Conservation (phyloP, 2,888 invertebrate species). For the Polymixis flavicincta region DNA sequence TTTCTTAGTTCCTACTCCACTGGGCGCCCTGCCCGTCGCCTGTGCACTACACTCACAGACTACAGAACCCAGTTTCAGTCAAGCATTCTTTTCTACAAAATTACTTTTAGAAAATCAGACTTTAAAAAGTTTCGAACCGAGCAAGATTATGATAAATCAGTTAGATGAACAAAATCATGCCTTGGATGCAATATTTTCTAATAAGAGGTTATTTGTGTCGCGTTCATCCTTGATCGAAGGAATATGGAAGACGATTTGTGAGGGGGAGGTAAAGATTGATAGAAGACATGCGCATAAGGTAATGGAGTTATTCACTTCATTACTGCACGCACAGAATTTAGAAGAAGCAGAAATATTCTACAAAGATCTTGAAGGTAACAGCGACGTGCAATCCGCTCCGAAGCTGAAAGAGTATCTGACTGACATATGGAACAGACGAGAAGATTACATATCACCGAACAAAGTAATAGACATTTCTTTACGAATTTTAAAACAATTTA, state of each 20-base stretch:
- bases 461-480: slow-evolving; percentile 45
- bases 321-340: slow-evolving; percentile 34
- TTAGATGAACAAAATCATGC: slow-evolving; percentile 59
- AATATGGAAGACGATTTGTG: slow-evolving; percentile 56
- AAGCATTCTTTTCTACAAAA: slow-evolving; percentile 66
- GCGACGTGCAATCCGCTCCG: slow-evolving; percentile 6
- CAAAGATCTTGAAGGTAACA: slow-evolving; percentile 25
- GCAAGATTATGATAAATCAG: slow-evolving; percentile 63
- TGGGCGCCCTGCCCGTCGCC: slow-evolving; percentile 72
- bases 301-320: slow-evolving; percentile 47
- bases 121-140: slow-evolving; percentile 65
- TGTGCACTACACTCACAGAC: slow-evolving; percentile 66
- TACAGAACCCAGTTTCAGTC: slow-evolving; percentile 59
- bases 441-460: slow-evolving; percentile 33
- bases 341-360: slow-evolving; percentile 36
- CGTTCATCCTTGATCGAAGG: slow-evolving; percentile 42
- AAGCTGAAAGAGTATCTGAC: slow-evolving; percentile 43
- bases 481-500: slow-evolving; percentile 53
- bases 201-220: slow-evolving; percentile 43
- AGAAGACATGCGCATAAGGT: slow-evolving; percentile 25
- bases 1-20: slow-evolving; percentile 65
- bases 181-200: slow-evolving; percentile 61
- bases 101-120: slow-evolving; percentile 60
- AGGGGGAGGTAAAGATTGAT: slow-evolving; percentile 35
- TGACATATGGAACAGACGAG: slow-evolving; percentile 38